Evolutionary conservation across 2,888 invertebrate species (phyloP).

Genomic region (Eudemis profundana): DNA sequence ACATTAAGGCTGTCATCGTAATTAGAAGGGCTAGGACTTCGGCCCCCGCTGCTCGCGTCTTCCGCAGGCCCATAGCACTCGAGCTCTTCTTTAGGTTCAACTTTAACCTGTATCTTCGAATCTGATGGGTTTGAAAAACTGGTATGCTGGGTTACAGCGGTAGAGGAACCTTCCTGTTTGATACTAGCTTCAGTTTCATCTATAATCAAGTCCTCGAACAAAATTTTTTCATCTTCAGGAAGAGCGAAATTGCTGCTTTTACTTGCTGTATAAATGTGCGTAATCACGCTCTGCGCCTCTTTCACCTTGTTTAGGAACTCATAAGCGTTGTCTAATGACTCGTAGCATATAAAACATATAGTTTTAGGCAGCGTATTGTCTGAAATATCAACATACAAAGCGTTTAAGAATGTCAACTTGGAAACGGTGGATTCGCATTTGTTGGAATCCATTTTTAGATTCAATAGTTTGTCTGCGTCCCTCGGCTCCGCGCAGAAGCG

Average conservation of each 20-base stretch:
- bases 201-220: slow-evolving; percentile 62
- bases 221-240: slow-evolving; percentile 64
- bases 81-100: slow-evolving; percentile 68
- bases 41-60: slow-evolving; percentile 30
- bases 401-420: slow-evolving; percentile 71
- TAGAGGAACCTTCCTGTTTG: slow-evolving; percentile 51
- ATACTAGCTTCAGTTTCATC: slow-evolving; percentile 50
- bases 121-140: slow-evolving; percentile 31
- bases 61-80: slow-evolving; percentile 44
- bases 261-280: slow-evolving; percentile 54
- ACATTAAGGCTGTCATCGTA: slow-evolving; percentile 61
- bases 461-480: slow-evolving; percentile 62
- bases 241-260: slow-evolving; percentile 56
- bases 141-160: slow-evolving; percentile 7
- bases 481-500: slow-evolving; percentile 70
- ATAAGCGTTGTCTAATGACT: slow-evolving; percentile 69
- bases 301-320: slow-evolving; percentile 68
- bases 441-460: slow-evolving; percentile 58
- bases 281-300: slow-evolving; percentile 63
- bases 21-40: slow-evolving; percentile 30
- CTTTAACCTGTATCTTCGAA: slow-evolving; percentile 57
- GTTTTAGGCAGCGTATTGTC: slow-evolving; percentile 67
- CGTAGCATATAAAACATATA: slow-evolving; percentile 72
- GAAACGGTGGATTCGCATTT: slow-evolving; percentile 62
- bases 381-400: slow-evolving; percentile 69